These are phyloP conservation scores for Mus pahari DNA, from an alignment of 2,113 vertebrate genomes.

Conservation along the genomic window DNA sequence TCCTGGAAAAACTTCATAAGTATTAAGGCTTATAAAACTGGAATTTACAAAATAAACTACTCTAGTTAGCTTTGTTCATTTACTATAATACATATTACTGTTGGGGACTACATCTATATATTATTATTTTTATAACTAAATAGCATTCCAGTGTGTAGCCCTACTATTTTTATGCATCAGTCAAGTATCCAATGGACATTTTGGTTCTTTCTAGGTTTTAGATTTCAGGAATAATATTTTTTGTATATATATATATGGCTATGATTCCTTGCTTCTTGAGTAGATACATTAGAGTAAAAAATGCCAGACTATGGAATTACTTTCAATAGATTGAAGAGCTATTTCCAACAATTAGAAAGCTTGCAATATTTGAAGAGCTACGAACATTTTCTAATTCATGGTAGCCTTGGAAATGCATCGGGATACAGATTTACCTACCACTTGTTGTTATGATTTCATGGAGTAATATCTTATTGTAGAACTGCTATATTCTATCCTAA, in stretches of 20 bases:
- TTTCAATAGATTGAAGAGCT: background rate
- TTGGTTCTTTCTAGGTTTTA: background rate
- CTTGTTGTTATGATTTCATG: background rate
- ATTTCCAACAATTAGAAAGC: no score
- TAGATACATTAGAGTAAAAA: background rate
- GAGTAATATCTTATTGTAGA: background rate
- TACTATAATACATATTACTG: background rate
- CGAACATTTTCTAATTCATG: background rate
- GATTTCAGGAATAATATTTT: background rate
- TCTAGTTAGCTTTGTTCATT: background rate
- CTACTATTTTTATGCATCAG: background rate
- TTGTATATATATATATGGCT: background rate
- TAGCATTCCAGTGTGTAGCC: background rate
- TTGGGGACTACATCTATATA: background rate
- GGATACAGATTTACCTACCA: background rate
- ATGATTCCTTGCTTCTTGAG: background rate
- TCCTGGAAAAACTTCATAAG: background rate
- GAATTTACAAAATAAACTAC: background rate
- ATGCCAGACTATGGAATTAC: background rate
- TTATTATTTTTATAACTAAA: background rate
- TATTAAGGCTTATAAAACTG: background rate
- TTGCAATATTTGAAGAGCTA: background rate
- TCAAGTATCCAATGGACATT: background rate
- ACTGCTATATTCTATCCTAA: background rate
- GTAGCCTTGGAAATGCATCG: background rate